Conservation (phyloP, 2,797 vertebrate species). For the Argya squamiceps region DNA sequence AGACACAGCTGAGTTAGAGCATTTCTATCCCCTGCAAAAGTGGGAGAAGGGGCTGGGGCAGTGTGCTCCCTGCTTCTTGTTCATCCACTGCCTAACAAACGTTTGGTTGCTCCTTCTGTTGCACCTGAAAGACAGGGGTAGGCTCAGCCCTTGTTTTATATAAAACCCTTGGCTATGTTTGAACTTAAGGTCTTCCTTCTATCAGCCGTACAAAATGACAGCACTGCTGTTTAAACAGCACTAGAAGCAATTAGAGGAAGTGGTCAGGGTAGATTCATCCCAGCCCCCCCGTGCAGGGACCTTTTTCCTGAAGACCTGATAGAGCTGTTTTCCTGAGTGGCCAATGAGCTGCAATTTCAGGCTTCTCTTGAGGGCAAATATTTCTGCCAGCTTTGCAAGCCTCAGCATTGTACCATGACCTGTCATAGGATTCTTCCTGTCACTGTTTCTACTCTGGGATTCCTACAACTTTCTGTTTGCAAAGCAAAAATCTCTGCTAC, state of each 20-base stretch:
- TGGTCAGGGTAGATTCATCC: neutral
- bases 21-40: neutral
- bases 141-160: neutral
- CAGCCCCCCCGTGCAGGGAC: neutral
- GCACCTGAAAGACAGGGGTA: neutral
- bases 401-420: rapidly evolving
- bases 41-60: neutral
- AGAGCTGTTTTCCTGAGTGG: neutral
- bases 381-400: neutral
- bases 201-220: neutral
- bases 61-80: neutral
- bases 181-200: neutral
- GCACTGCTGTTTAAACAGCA: neutral
- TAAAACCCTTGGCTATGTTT: neutral
- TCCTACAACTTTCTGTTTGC: neutral
- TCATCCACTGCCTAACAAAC: neutral
- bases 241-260: neutral
- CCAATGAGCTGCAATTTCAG: neutral
- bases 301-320: neutral
- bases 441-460: neutral
- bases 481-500: neutral
- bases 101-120: neutral
- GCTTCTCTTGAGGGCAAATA: neutral
- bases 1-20: neutral
- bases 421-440: neutral